These are phyloP conservation scores for Drosophila anomelani DNA, from an alignment of 2,888 invertebrate species.

Conservation along the genomic window DNA sequence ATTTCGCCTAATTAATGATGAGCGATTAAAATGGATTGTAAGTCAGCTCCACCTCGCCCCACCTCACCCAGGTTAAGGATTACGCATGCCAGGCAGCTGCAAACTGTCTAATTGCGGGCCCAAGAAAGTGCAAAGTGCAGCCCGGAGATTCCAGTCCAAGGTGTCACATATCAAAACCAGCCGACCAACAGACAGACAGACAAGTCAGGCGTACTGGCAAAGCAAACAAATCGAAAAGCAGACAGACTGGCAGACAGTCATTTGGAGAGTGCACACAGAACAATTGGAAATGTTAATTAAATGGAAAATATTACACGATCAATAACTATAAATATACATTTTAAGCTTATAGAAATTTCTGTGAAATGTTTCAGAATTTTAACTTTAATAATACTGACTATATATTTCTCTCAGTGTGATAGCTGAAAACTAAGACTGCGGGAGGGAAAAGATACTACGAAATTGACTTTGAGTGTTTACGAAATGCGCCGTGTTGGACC, in stretches of 20 bases:
- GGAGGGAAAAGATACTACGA: constrained; percentile 18
- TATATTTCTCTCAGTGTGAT: constrained; percentile 1
- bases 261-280: constrained; percentile 20
- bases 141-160: constrained; percentile 17
- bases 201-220: constrained; percentile 9
- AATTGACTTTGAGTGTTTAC: constrained; percentile 52
- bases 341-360: not conserved
- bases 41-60: constrained; percentile 5
- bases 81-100: constrained; percentile 14
- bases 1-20: constrained; percentile 69
- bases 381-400: too few species aligned
- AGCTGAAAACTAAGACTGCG: constrained; percentile 11
- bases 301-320: not conserved
- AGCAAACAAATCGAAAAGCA: constrained; percentile 19
- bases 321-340: not conserved
- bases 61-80: constrained; percentile 34
- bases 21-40: constrained; percentile 59
- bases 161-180: constrained; percentile 38
- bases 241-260: constrained; percentile 31
- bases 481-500: constrained; percentile 64
- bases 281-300: not conserved
- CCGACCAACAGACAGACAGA: constrained; percentile 4
- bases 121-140: constrained; percentile 36
- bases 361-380: not conserved
- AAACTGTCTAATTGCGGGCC: constrained; percentile 20